Evolutionary conservation across 2,113 vertebrate species (phyloP), one percentile per base, ranked within the genome.

Genomic region (Aegotheles bennettii): DNA sequence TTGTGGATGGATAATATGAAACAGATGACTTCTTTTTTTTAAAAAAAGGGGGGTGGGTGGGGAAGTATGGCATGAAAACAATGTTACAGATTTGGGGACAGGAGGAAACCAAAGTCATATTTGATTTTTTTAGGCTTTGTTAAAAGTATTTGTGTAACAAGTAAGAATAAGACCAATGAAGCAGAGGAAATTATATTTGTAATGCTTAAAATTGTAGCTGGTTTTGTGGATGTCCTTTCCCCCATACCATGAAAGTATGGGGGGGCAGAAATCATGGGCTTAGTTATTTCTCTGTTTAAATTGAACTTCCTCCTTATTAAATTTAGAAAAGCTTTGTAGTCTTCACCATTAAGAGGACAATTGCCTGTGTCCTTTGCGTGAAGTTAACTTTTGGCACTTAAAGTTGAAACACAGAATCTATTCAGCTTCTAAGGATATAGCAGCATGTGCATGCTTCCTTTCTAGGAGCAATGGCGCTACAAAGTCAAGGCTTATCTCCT

Each of bases 41-140:
- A 36, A 16, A 1, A 13, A 7, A 3, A 0, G 9, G 2, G 2
- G 3, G 1, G 6, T 6, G 8, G 24, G 9, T 14, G 8, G 21
- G 6, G 12, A 8, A 35, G 26, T 38, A 53, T 71, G 26, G 47
- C 43, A 64, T 61, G 54, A 71, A 95, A 95, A 63, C 16, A 33
- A 2, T 36, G 42, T 80, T 90, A 45, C 10, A 29, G 9, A 35
- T 73, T 20, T 69, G 48, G 53, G 50, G 5, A n/a, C 16, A 51
- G 40, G 57, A 93, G 45, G 56, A 85, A 83, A 75, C 5, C 7
- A 0, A 87, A 71, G 40, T 87, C 16, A 19, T 1, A 43, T 63
- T 36, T 54, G 3, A 12, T 5, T 33, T 24, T 38, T 43, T 74
- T 29, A 33, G 59, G 60, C 5, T 68, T 77, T 36, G 11, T 45